Evolutionary conservation across 2,888 invertebrate species (phyloP).

Genomic region (Drosophila kanekoi): DNA sequence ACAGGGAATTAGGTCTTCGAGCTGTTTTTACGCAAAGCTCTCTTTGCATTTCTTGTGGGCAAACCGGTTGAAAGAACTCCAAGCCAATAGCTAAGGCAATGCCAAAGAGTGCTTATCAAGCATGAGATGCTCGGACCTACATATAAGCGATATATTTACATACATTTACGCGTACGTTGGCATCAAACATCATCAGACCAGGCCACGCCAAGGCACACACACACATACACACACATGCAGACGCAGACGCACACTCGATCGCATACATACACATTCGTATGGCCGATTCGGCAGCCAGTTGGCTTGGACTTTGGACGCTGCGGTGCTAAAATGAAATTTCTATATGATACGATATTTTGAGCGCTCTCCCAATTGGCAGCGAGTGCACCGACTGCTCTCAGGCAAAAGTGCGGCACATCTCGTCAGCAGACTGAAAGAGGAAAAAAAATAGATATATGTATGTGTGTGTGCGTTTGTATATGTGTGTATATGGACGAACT

Average conservation of each 20-base stretch:
- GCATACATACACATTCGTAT: slow-evolving; percentile 1
- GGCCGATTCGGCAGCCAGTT: slow-evolving; percentile 36
- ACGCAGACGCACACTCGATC: slow-evolving; percentile 1
- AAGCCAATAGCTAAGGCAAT: slow-evolving; percentile 47
- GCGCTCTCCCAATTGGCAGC: slow-evolving; percentile 48
- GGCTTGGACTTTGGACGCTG: slow-evolving; percentile 69
- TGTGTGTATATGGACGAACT: slow-evolving; percentile 26
- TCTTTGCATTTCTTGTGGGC: slow-evolving; percentile 27
- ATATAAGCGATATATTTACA: slow-evolving; percentile 16
- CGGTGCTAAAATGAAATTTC: slow-evolving; percentile 70
- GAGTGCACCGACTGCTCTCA: slow-evolving; percentile 35
- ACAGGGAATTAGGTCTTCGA: background rate
- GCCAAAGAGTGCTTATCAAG: slow-evolving; percentile 70
- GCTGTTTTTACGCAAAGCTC: background rate
- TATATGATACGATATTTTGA: slow-evolving; percentile 64
- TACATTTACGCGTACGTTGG: slow-evolving; percentile 27
- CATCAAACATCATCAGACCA: slow-evolving; percentile 46
- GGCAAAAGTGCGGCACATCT: slow-evolving; percentile 10
- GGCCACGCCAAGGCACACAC: slow-evolving; percentile 43
- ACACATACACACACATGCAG: slow-evolving; percentile 1
- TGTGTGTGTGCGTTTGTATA: no score
- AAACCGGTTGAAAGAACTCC: slow-evolving; percentile 72
- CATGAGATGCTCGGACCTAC: slow-evolving; percentile 54
- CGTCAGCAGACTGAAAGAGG: background rate
- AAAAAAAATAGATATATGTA: background rate